Conservation (phyloP, 2,797 vertebrate species). For the Danio albolineatus region DNA sequence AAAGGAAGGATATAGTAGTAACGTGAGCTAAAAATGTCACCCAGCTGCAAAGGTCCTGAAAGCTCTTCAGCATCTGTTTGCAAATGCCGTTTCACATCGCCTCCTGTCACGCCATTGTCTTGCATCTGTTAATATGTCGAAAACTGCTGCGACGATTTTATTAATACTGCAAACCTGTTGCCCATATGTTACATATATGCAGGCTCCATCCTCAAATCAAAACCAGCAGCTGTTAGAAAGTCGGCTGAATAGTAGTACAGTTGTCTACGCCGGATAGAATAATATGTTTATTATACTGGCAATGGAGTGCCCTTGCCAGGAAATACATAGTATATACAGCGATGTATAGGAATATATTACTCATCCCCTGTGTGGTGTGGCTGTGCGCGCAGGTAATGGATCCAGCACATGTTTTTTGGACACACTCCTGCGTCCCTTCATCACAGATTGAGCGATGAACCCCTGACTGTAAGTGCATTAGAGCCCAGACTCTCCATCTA, state of each 20-base stretch:
- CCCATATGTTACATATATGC: constrained; percentile 60
- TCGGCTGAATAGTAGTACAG: constrained; percentile 62
- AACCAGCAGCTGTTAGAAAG: constrained; percentile 63
- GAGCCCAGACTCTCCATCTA: constrained; percentile 32
- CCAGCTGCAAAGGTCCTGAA: constrained; percentile 4
- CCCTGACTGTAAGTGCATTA: constrained; percentile 62
- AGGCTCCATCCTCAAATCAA: constrained; percentile 58
- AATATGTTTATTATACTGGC: constrained; percentile 69
- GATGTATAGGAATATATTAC: constrained; percentile 69
- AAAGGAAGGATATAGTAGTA: too few relatives aligned
- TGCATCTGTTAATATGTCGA: constrained; percentile 48
- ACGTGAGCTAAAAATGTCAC: not conserved
- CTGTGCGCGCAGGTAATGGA: constrained; percentile 65
- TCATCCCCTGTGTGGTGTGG: constrained; percentile 62
- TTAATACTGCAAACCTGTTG: constrained; percentile 66
- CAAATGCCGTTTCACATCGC: not conserved
- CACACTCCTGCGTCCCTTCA: constrained; percentile 54
- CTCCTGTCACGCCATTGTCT: not conserved
- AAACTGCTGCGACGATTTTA: constrained; percentile 63
- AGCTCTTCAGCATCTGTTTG: constrained; percentile 21
- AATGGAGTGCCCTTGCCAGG: constrained; percentile 66
- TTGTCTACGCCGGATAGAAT: constrained; percentile 65
- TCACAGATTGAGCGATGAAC: constrained; percentile 60
- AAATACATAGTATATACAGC: constrained; percentile 64
- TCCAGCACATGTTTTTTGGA: constrained; percentile 63